Conservation (phyloP, 2,113 vertebrate genomes). For the Panthera leo region DNA sequence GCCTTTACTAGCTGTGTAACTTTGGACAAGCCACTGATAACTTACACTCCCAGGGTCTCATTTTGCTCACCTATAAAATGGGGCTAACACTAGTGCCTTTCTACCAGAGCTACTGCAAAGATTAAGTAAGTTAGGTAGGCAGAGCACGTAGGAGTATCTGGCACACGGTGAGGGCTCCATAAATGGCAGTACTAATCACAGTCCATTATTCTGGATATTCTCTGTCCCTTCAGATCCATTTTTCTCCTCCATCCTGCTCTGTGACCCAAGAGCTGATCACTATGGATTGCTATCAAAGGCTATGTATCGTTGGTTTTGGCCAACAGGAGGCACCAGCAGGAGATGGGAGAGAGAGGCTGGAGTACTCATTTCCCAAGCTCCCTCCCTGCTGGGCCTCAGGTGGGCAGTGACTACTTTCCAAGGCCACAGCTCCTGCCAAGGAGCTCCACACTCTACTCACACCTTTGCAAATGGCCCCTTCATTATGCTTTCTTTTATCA, state of each 20-base stretch:
- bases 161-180: neutral
- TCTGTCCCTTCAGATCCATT: neutral
- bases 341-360: neutral
- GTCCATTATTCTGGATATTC: neutral
- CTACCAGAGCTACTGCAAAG: neutral
- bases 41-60: neutral
- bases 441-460: neutral
- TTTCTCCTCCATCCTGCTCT: neutral
- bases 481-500: neutral
- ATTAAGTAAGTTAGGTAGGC: neutral
- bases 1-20: neutral
- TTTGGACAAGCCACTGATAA: neutral
- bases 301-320: neutral
- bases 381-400: neutral
- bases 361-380: too few relatives aligned
- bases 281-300: too few relatives aligned
- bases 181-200: neutral
- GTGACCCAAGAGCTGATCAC: neutral
- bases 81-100: neutral
- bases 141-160: neutral
- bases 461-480: neutral
- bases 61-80: neutral
- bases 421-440: neutral
- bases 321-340: neutral
- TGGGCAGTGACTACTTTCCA: neutral